Percentiles rank a stretch among this genome's conserved stretches.
Conservation (phyloP, 2,888 invertebrate species). For the Drosophila nr. perissopoda region DNA sequence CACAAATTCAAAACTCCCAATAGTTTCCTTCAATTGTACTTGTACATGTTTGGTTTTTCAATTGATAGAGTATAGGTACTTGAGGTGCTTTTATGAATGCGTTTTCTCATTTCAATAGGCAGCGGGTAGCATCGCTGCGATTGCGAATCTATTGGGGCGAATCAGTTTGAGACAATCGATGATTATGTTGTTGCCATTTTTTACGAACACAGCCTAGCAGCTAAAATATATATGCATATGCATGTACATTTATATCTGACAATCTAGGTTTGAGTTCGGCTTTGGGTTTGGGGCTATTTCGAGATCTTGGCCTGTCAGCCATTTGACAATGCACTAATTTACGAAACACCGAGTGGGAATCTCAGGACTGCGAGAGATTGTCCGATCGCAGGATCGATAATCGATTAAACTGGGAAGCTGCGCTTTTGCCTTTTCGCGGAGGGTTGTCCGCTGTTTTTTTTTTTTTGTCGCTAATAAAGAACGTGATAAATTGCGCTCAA, state of each 20-base stretch:
- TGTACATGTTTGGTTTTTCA: not conserved
- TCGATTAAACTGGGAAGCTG: conserved; percentile 73
- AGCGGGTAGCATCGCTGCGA: conserved; percentile 50
- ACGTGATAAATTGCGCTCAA: conserved; percentile 79
- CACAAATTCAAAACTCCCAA: not conserved
- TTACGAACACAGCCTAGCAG: conserved; percentile 68
- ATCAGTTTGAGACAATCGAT: conserved; percentile 41
- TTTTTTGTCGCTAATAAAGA: conserved; percentile 74
- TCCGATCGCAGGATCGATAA: conserved; percentile 60
- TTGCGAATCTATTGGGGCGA: conserved; percentile 51
- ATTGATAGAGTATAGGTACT: conserved; percentile 28
- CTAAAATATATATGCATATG: conserved; percentile 31
- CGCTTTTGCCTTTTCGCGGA: conserved; percentile 51
- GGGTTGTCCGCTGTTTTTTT: not conserved
- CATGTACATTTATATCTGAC: conserved; percentile 40
- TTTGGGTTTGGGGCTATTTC: conserved; percentile 6
- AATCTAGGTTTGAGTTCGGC: conserved; percentile 13
- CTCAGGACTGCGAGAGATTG: conserved; percentile 12
- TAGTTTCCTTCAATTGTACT: not conserved
- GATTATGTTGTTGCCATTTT: conserved; percentile 76
- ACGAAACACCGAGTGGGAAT: conserved; percentile 70
- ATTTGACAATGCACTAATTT: conserved; percentile 77
- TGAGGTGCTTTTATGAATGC: conserved; percentile 7
- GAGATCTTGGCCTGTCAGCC: conserved; percentile 44
- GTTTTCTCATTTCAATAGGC: conserved; percentile 59